These are phyloP conservation scores for Ditylenchus dipsaci DNA, from an alignment of 1,140 invertebrate species.

Conservation along the genomic window DNA sequence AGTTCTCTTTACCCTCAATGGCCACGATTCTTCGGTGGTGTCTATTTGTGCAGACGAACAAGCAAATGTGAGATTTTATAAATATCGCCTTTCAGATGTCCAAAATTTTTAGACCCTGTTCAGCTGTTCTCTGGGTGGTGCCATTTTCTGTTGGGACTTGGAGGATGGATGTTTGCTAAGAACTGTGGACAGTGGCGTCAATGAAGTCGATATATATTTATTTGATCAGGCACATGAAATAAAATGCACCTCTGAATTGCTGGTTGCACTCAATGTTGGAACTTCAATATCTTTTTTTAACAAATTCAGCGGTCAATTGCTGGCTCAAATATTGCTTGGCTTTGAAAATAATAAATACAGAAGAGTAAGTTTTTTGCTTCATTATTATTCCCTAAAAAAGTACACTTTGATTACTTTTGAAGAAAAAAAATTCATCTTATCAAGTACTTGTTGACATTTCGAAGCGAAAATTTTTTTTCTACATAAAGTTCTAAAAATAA, in stretches of 20 bases:
- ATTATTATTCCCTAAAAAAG: too few species aligned
- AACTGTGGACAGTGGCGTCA: conserved; percentile 13
- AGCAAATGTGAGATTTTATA: conserved; percentile 14
- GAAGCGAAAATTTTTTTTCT: too few species aligned
- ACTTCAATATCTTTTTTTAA: neutral
- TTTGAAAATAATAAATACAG: neutral
- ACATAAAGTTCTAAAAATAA: too few species aligned
- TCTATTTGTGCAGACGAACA: conserved; percentile 33
- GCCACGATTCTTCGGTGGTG: conserved; percentile 36
- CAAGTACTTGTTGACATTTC: too few species aligned
- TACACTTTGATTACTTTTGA: too few species aligned
- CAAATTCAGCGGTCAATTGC: neutral
- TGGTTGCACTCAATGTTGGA: conserved; percentile 22
- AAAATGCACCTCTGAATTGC: conserved; percentile 18
- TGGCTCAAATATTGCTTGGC: neutral
- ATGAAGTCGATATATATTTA: neutral
- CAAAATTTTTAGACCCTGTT: conserved; percentile 33
- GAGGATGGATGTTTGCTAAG: conserved; percentile 26
- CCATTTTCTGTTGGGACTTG: conserved; percentile 43
- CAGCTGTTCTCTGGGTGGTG: conserved; percentile 37
- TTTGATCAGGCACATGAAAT: conserved; percentile 17
- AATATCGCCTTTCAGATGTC: neutral
- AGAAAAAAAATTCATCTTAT: too few species aligned
- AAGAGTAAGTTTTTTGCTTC: too few species aligned
- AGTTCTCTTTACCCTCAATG: conserved; percentile 32